phyloP scores from a whole-genome alignment of 2,113 vertebrate species.

The Mormyrus lacerda region DNA sequence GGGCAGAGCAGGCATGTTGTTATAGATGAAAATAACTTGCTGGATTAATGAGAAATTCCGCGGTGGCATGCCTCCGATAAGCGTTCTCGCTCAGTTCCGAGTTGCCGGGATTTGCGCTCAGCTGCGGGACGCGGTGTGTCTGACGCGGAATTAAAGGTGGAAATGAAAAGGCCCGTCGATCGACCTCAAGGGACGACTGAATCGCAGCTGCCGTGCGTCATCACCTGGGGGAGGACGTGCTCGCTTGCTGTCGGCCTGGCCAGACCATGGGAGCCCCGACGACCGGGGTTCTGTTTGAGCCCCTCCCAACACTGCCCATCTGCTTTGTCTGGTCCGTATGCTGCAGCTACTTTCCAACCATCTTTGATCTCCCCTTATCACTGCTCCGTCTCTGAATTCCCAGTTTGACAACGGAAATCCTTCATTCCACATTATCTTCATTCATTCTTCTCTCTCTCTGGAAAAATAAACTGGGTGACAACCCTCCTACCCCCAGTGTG shows the following conservation, averaged over 20 bases:
- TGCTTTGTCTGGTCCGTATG: background rate
- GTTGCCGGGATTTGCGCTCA: background rate
- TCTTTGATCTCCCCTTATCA: background rate
- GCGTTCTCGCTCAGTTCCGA: background rate
- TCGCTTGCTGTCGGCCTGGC: background rate
- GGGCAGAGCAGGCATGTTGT: background rate
- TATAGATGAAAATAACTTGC: background rate
- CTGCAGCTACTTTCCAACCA: background rate
- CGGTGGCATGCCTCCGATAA: background rate
- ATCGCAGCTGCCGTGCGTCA: background rate
- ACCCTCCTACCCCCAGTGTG: background rate
- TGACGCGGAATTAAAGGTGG: background rate
- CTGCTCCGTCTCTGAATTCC: background rate
- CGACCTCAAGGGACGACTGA: background rate
- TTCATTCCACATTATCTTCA: background rate
- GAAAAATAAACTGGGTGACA: background rate
- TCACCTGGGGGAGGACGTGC: background rate
- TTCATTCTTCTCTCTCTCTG: background rate
- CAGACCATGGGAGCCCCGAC: background rate
- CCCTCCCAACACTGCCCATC: background rate
- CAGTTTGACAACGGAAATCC: background rate
- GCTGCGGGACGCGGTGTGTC: background rate
- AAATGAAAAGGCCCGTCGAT: background rate
- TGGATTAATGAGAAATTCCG: background rate
- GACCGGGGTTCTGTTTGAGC: background rate